Evolutionary conservation across 1,140 invertebrate genomes (phyloP), one percentile per base, ranked within the genome.

Genomic region (Drosophila mauritiana): DNA sequence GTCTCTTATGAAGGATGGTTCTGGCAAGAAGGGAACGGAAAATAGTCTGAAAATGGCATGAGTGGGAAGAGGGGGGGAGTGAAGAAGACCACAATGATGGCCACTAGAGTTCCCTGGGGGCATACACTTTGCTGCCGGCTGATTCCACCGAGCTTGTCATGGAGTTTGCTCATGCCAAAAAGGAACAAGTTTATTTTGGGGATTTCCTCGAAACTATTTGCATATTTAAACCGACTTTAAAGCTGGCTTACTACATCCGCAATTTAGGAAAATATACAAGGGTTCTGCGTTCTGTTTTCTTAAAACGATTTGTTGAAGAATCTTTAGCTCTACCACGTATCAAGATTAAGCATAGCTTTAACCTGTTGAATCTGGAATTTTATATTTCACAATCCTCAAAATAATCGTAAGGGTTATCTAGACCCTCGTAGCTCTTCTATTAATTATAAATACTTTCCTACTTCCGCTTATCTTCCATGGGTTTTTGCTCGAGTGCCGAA

Each of bases 401-500:
- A 43, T 20, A 40, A 42, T 22, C 36, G 6, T 4, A 12, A n/a
- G 34, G 34, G 22, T 52, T 46, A 54, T 46, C 42, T 45, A 25
- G 22, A 12, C n/a, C 25, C 49, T 46, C 42, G 27, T 48, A 70
- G 40, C 27, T 42, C 48, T 70, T 10, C 64, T 17, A 58, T 46
- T 51, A 45, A 52, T 42, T 25, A 52, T 42, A 17, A 65, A 25
- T 13, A 4, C 36, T 27, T 4, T 4, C 7, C 4, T 12, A n/a
- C 8, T 8, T 36, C 7, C 31, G 3, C 12, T 37, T 46, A 42
- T 57, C 64, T 62, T 40, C 53, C 11, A 36, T 22, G 48, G 52
- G 57, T 78, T 54, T 76, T 76, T 53, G 45, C 54, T 36, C 42
- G 31, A 53, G 45, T 67, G 67, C 57, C 54, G 59, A 51, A 55